Conservation (phyloP, 2,797 vertebrate genomes). For the Myotis findleyi region DNA sequence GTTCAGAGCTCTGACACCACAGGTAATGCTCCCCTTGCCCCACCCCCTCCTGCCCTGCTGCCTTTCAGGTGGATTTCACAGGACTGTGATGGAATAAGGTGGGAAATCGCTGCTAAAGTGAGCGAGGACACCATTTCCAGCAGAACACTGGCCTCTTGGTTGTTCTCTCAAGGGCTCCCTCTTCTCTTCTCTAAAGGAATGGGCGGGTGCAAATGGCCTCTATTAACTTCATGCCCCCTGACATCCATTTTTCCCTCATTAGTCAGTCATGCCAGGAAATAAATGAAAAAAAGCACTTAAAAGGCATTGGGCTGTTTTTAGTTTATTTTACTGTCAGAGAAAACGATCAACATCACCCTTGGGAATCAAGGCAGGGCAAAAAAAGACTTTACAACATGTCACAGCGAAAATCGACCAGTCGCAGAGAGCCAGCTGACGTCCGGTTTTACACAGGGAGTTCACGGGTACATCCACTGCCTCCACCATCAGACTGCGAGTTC, state of each 20-base stretch:
- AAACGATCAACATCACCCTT: neutral
- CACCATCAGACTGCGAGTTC: neutral
- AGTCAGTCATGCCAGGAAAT: neutral
- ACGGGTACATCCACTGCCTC: fast-evolving
- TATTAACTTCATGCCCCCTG: neutral
- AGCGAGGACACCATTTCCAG: neutral
- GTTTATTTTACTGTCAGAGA: constrained; percentile 4
- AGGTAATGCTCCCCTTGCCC: neutral
- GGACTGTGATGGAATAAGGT: neutral
- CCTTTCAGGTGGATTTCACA: neutral
- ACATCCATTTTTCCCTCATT: neutral
- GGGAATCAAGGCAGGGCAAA: neutral
- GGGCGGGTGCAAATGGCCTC: neutral
- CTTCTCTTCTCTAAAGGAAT: neutral
- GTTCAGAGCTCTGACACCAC: neutral
- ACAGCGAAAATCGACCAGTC: neutral
- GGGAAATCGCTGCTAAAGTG: neutral
- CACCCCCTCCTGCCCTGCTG: neutral
- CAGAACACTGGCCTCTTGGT: too few species aligned
- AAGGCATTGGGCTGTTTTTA: constrained; percentile 5
- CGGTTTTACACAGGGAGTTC: fast-evolving
- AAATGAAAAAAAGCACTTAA: neutral
- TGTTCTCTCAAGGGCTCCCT: neutral
- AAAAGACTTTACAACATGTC: neutral
- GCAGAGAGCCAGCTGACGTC: fast-evolving